These are phyloP conservation scores for Tetragonisca angustula DNA, from an alignment of 2,888 invertebrate species.

Conservation along the genomic window DNA sequence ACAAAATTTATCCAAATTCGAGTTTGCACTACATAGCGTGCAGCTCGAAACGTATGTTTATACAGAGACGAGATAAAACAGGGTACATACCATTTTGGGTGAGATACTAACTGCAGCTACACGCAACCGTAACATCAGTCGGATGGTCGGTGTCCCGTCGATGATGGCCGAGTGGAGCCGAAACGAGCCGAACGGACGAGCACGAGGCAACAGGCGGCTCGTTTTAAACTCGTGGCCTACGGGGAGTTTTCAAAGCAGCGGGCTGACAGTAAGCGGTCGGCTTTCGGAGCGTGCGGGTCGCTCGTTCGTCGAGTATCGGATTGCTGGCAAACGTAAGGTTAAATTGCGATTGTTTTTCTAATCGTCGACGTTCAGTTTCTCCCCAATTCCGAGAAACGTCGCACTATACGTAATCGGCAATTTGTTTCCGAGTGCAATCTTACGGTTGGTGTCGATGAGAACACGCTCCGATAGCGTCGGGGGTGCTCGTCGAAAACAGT, in stretches of 20 bases:
- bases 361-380: not conserved
- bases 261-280: constrained; percentile 75
- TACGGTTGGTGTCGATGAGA: not conserved
- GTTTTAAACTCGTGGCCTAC: constrained; percentile 65
- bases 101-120: not conserved
- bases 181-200: constrained; percentile 50
- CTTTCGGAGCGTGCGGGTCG: constrained; percentile 58
- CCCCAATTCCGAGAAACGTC: not conserved
- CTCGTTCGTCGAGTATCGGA: not conserved
- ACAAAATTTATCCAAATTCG: not conserved
- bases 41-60: not conserved
- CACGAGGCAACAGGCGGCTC: constrained; percentile 76
- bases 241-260: constrained; percentile 41
- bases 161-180: constrained; percentile 53
- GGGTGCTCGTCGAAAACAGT: not conserved
- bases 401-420: not conserved
- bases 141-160: constrained; percentile 21
- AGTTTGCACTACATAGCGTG: not conserved
- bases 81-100: not conserved
- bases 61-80: not conserved
- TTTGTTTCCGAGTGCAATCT: not conserved
- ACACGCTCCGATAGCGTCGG: not conserved
- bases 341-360: not conserved
- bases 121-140: not conserved
- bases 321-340: not conserved